Evolutionary conservation across 2,888 invertebrate species (phyloP), one percentile per base, ranked within the genome.

Genomic region (Peribatodes rhomboidaria): DNA sequence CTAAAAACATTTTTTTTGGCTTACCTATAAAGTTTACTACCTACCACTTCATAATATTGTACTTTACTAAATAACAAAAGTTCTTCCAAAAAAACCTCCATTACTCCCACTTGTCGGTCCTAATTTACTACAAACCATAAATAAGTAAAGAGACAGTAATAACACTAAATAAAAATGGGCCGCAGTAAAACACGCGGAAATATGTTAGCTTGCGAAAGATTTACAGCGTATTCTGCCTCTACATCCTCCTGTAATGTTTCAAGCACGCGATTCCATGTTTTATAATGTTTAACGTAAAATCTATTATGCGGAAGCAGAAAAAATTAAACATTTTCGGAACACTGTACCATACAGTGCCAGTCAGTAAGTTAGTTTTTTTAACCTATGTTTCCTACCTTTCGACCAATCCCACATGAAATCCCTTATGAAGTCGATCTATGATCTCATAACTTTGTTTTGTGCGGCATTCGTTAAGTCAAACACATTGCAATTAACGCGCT

Each of bases 141-240:
- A 65, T 60, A 59, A 49, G 44, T 39, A 35, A 61, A 58, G 22
- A 62, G 63, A 62, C 65, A 63, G 61, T 67, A 68, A 68, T 63
- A 63, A 64, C 68, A 67, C 57, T 69, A 68, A 69, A 71, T 58
- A 67, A 63, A 63, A 63, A 57, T 20, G 46, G 46, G 20, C n/a
- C 63, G 47, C 66, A 59, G 65, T 72, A 72, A 72, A 70, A 68
- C 66, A 59, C 35, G 59, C 63, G 61, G 56, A 70, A 70, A 67
- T 68, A 69, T 70, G 70, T 65, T 66, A 42, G 55, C 61, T 65
- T 47, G 54, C 65, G 65, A 57, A 66, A 68, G 74, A 73, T 76
- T 70, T 67, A 69, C 64, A 39, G 49, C 39, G 50, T 46, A 47
- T 63, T 53, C 41, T 16, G 57, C 39, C 16, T 52, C 14, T 52